Conservation (phyloP, 2,113 vertebrate genomes). For the Sebastes fasciatus region DNA sequence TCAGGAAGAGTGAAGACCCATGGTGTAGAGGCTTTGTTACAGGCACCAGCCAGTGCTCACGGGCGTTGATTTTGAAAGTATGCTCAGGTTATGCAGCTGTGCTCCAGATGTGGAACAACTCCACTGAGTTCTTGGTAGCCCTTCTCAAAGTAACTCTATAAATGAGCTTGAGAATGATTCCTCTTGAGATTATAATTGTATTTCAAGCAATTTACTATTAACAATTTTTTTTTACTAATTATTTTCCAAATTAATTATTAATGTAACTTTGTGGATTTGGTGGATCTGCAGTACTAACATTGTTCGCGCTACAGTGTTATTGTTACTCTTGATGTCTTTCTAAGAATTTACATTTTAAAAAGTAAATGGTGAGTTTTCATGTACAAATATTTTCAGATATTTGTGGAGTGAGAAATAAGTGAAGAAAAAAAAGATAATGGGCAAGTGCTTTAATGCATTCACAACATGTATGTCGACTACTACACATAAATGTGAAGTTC, state of each 20-base stretch:
- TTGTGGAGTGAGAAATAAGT: not conserved
- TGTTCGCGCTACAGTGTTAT: not conserved
- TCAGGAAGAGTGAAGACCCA: conserved; percentile 38
- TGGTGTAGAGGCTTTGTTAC: conserved; percentile 9
- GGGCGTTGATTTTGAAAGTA: conserved; percentile 11
- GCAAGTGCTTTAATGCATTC: not conserved
- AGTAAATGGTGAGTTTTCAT: not conserved
- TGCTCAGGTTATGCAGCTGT: not conserved
- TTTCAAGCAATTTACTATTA: no score
- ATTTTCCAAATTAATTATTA: not conserved
- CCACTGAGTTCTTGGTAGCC: not conserved
- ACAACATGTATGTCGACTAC: not conserved
- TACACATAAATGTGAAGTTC: not conserved
- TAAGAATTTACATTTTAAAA: not conserved
- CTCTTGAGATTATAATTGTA: not conserved
- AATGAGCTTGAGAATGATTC: not conserved
- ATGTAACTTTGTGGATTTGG: not conserved
- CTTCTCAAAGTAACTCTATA: not conserved
- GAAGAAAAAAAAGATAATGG: not conserved
- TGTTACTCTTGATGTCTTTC: not conserved
- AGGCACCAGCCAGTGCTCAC: not conserved
- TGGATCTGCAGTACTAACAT: not conserved
- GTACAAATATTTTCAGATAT: not conserved
- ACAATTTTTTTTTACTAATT: not conserved
- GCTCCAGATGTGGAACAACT: not conserved